Evolutionary conservation across 2,888 invertebrate genomes (phyloP).

Genomic region (Trachelus troglodyta): DNA sequence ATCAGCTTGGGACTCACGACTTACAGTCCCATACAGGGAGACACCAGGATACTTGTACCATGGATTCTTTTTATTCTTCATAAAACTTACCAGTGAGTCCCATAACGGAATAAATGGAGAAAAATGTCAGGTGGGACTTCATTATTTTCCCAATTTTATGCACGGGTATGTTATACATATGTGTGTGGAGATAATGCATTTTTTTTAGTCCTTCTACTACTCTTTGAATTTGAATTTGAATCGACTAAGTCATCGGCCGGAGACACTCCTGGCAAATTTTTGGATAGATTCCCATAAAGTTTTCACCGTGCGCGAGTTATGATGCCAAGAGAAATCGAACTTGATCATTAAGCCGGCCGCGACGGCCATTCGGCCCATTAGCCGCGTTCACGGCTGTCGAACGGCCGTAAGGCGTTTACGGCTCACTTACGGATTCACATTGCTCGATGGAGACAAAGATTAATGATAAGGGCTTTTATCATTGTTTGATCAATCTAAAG

Average conservation of each 20-base stretch:
- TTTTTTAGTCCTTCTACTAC: neutral
- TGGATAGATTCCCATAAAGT: conserved; percentile 36
- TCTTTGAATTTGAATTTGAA: neutral
- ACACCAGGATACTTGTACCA: neutral
- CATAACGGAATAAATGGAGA: neutral
- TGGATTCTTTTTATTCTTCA: neutral
- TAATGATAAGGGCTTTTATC: neutral
- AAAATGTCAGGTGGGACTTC: neutral
- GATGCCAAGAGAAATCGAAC: conserved; percentile 63
- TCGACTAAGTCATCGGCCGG: neutral
- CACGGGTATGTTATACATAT: neutral
- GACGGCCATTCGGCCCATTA: conserved; percentile 58
- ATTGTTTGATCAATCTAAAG: neutral
- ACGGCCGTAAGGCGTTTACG: conserved; percentile 1
- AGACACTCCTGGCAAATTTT: conserved; percentile 23
- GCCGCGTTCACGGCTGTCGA: conserved; percentile 49
- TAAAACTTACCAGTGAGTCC: neutral
- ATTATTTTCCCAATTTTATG: neutral
- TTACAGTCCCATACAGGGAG: neutral
- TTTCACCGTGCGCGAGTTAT: conserved; percentile 45
- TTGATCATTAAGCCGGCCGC: conserved; percentile 61
- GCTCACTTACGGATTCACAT: neutral
- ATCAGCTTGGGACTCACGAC: neutral
- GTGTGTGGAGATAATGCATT: neutral
- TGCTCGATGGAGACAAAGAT: neutral